Percentiles rank a stretch among this genome's conserved stretches.
Evolutionary conservation across 2,888 invertebrate genomes (phyloP).

Genomic region (Neocrepidodera transversa): DNA sequence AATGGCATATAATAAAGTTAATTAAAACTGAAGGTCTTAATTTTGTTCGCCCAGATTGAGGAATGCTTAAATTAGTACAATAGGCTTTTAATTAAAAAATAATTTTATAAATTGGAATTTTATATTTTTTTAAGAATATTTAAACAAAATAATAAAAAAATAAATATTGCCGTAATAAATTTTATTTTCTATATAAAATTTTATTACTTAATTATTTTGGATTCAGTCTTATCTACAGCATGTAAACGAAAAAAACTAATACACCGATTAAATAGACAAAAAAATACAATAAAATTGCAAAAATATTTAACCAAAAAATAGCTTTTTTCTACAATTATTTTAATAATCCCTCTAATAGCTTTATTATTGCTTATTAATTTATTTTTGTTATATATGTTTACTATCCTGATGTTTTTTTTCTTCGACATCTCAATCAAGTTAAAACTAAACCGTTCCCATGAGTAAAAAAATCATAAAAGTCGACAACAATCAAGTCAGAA

Average conservation of each 20-base stretch:
- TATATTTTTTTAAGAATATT: constrained; percentile 12
- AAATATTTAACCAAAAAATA: too few species aligned
- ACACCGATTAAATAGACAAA: too few species aligned
- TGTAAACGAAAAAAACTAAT: too few species aligned
- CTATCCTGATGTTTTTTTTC: too few species aligned
- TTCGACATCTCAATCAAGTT: neutral
- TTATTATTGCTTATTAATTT: too few species aligned
- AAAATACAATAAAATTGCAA: too few species aligned
- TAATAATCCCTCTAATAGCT: too few species aligned
- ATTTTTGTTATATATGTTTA: too few species aligned
- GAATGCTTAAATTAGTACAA: constrained; percentile 12
- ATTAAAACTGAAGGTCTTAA: constrained; percentile 19
- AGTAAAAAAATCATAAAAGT: constrained; percentile 6
- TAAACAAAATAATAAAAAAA: constrained; percentile 14
- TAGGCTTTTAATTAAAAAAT: constrained; percentile 3
- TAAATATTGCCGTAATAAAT: constrained; percentile 1
- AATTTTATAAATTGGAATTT: neutral
- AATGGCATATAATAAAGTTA: constrained; percentile 20
- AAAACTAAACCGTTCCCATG: constrained; percentile 2
- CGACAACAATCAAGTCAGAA: constrained; percentile 19
- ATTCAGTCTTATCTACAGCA: neutral
- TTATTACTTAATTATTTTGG: constrained; percentile 17
- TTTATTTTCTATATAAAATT: constrained; percentile 17
- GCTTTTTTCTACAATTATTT: too few species aligned
- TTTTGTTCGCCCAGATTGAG: constrained; percentile 4